Conservation (phyloP, 92 coral and sea anemone genomes). For the Epizoanthus illoricatus region DNA sequence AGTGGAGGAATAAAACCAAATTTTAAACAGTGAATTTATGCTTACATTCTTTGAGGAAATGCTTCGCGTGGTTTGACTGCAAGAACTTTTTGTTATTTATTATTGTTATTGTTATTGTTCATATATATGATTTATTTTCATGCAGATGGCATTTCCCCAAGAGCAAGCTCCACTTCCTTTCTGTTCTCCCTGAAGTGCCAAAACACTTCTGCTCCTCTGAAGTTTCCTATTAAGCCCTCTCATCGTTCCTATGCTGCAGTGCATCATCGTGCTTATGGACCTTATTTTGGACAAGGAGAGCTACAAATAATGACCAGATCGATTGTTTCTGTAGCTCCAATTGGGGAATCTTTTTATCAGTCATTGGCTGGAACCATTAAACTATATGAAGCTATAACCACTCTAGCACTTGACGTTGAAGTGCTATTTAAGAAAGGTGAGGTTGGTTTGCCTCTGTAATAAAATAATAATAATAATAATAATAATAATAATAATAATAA, state of each 20-base stretch:
- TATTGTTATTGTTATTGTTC: neutral
- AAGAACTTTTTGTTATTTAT: too few relatives aligned
- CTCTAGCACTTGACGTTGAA: neutral
- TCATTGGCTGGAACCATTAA: neutral
- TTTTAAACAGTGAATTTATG: too few relatives aligned
- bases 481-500: too few relatives aligned
- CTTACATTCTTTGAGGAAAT: too few relatives aligned
- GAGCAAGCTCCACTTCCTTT: conserved; percentile 9
- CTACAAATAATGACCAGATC: neutral
- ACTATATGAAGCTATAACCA: neutral
- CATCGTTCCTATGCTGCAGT: neutral
- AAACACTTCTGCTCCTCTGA: conserved; percentile 3
- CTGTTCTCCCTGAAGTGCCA: conserved; percentile 26
- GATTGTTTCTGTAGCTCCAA: neutral
- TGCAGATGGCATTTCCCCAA: neutral
- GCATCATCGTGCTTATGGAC: neutral
- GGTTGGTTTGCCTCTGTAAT: neutral
- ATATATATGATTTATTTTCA: neutral
- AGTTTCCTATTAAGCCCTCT: neutral
- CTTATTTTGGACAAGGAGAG: neutral
- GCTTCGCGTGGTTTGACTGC: too few relatives aligned
- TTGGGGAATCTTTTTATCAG: conserved; percentile 4
- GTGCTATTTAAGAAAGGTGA: conserved; percentile 24
- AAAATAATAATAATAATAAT: too few relatives aligned
- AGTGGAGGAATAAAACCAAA: too few relatives aligned